Conservation (phyloP, 1,140 invertebrate genomes). For the Teleogryllus occipitalis region DNA sequence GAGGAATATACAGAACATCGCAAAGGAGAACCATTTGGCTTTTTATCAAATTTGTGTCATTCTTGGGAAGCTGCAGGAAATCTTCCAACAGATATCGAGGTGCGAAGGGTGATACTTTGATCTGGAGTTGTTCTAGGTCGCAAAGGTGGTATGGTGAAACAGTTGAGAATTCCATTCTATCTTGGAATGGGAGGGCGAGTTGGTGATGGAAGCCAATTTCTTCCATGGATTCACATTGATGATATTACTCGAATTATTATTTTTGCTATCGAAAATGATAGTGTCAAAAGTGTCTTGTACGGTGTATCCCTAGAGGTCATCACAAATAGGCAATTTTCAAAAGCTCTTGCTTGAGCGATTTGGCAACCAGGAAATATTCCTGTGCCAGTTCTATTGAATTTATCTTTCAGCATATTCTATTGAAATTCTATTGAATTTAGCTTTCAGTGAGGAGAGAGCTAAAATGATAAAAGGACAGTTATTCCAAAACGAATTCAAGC, state of each 20-base stretch:
- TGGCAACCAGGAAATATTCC: conserved; percentile 69
- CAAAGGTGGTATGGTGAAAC: conserved; percentile 83
- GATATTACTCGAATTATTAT: conserved; percentile 69
- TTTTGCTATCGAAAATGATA: conserved; percentile 64
- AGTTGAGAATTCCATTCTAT: conserved; percentile 74
- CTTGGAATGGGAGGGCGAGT: conserved; percentile 78
- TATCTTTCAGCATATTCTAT: too few species aligned
- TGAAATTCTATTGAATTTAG: conserved; percentile 58
- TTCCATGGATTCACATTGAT: conserved; percentile 93
- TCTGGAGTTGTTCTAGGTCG: conserved; percentile 79
- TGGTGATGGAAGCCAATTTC: conserved; percentile 69
- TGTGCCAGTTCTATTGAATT: too few species aligned
- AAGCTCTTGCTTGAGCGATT: conserved; percentile 69
- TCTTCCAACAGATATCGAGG: conserved; percentile 40
- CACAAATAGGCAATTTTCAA: conserved; percentile 77
- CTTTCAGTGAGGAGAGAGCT: conserved; percentile 71
- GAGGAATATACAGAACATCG: conserved; percentile 71
- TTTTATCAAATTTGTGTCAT: conserved; percentile 67
- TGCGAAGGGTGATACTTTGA: conserved; percentile 51
- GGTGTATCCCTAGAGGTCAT: conserved; percentile 78
- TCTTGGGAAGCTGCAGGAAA: conserved; percentile 80
- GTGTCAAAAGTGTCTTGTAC: conserved; percentile 69
- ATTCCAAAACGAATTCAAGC: conserved; percentile 65
- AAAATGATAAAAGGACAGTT: conserved; percentile 78
- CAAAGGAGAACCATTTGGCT: conserved; percentile 65